phyloP scores from a whole-genome alignment of 2,113 vertebrate genomes.

The Xenopus borealis region DNA sequence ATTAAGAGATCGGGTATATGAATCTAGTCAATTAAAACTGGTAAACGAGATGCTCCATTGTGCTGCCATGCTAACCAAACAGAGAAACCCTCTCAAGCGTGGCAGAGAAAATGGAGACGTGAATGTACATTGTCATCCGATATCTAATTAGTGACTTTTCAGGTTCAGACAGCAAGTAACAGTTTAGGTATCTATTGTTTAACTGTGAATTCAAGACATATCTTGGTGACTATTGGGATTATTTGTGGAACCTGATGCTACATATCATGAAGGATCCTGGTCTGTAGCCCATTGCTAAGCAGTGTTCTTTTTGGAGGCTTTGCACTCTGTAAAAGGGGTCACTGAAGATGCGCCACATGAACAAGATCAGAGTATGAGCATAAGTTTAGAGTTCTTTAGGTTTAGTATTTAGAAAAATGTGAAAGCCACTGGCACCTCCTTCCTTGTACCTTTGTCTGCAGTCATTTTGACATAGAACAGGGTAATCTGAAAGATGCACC shows the following conservation, averaged over 20 bases:
- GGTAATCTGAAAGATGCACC: no score
- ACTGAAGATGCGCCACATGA: neutral
- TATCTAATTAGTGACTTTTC: constrained; percentile 43
- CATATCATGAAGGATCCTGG: constrained; percentile 26
- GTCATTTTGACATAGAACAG: no score
- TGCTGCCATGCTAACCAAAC: constrained; percentile 34
- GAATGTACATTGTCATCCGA: constrained; percentile 34
- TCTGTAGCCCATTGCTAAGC: neutral
- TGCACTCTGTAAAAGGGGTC: constrained; percentile 12
- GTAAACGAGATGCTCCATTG: constrained; percentile 25
- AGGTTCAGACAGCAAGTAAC: constrained; percentile 41
- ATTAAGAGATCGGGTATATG: constrained; percentile 19
- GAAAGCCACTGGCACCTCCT: no score
- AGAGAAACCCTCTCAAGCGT: constrained; percentile 1
- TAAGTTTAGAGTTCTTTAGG: neutral
- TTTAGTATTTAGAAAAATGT: no score
- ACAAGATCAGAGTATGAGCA: neutral
- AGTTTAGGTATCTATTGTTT: constrained; percentile 41
- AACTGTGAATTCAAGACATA: constrained; percentile 16
- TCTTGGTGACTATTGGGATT: constrained; percentile 30
- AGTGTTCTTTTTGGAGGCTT: neutral
- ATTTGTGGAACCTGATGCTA: constrained; percentile 15
- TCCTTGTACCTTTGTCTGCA: no score
- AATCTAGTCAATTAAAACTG: constrained; percentile 31
- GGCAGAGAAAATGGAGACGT: constrained; percentile 31